Base-by-base conservation (phyloP, 2,113 vertebrate species). In the Colaptes auratus region DNA sequence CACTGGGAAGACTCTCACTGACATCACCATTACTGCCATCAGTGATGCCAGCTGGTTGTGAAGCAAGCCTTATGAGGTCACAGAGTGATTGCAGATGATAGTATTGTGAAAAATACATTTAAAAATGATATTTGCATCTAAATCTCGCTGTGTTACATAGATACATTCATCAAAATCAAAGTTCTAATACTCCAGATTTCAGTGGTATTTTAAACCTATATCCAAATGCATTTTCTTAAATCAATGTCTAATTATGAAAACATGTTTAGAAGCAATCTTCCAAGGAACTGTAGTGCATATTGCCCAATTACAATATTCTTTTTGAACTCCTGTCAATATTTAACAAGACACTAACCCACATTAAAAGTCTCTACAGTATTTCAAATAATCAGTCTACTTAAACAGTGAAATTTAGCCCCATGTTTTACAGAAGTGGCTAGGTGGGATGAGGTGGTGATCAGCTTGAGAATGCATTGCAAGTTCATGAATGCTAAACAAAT, bases 1-100 rank as follows among this genome's bases (percentile, higher is more conserved):
- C 0, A 10, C 27, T 0, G 3, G 11, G 8, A 28, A 70, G 11
- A 33, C 9, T 64, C 10, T 53, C 10, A 24, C 15, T 55, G 27
- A 24, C 28, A 80, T 46, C n/a, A 75, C 3, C 27, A 23, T 21
- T 79, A 20, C 30, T 82, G 4, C 36, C 18, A n/a, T 19, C 39
- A n/a, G 4, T 59, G 18, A 48, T 58, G 23, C 30, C 36, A 33
- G 12, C 9, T 70, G 44, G 2, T 28, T 17, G 27, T 30, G 31
- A 50, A 63, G 16, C 19, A 76, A 72, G 39, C 1, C 11, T 4
- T 19, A 73, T 20, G 7, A 50, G 12, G 66, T 8, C 55, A 50
- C 6, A 73, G 46, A 70, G 50, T 13, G 8, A 4, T 25, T 52
- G 21, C 12, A 52, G 50, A 25, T 69, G 17, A 36, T 35, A 67